Conservation (phyloP, 2,797 vertebrate genomes). For the Tinamus major region DNA sequence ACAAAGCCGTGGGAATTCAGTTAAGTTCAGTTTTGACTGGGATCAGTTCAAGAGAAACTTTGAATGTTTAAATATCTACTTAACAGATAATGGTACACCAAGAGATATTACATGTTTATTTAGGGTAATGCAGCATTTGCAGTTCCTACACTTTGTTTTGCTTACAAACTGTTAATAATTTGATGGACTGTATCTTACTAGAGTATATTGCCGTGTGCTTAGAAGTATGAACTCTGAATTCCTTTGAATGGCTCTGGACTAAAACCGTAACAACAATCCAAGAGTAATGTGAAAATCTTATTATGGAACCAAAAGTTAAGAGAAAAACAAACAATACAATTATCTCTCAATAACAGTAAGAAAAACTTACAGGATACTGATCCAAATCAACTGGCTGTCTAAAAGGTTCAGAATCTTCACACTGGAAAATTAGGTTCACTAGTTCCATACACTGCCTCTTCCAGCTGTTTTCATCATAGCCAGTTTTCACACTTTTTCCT, state of each 20-base stretch:
- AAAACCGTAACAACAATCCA: not conserved
- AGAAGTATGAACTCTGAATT: not conserved
- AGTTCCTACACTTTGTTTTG: not conserved
- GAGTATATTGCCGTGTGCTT: not conserved
- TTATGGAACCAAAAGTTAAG: not conserved
- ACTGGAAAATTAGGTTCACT: conserved; percentile 92
- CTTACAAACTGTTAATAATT: not conserved
- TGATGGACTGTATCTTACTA: not conserved
- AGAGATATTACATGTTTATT: not conserved
- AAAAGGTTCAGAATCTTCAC: conserved; percentile 97
- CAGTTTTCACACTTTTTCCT: conserved; percentile 74
- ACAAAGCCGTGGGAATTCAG: not conserved
- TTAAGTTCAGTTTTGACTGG: not conserved
- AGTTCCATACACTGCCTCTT: conserved; percentile 91
- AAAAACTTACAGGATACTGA: conserved; percentile 89
- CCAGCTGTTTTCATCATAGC: conserved; percentile 89
- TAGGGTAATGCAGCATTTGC: not conserved
- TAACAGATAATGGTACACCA: not conserved
- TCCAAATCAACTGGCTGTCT: conserved; percentile 92
- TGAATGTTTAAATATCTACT: no score
- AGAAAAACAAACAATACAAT: not conserved
- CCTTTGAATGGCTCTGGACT: not conserved
- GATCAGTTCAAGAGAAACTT: not conserved
- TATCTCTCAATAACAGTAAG: not conserved
- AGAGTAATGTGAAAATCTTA: not conserved